These are phyloP conservation scores for Anorthoa munda DNA, from an alignment of 2,888 invertebrate genomes.

Conservation along the genomic window DNA sequence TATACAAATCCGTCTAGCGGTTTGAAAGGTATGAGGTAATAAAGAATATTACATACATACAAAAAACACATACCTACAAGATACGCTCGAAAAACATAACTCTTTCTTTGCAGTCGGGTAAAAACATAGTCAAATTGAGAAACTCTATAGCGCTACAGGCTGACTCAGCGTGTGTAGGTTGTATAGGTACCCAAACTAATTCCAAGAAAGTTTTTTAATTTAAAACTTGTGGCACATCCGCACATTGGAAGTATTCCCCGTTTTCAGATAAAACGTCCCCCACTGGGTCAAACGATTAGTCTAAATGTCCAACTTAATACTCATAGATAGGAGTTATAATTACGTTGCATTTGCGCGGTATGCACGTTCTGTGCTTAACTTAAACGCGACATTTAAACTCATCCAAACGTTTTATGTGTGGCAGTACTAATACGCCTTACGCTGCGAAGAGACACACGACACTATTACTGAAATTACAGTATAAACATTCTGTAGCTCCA, in stretches of 20 bases:
- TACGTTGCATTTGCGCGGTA: conserved; percentile 11
- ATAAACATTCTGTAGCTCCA: background rate
- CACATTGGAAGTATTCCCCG: conserved; percentile 36
- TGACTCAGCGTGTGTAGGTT: background rate
- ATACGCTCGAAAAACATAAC: no score
- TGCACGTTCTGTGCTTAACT: conserved; percentile 31
- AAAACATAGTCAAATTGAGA: no score
- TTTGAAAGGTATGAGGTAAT: no score
- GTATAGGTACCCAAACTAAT: conserved; percentile 47
- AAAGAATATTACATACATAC: no score
- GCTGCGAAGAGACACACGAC: background rate
- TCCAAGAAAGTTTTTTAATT: conserved; percentile 67
- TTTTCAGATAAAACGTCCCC: conserved; percentile 40
- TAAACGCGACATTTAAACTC: conserved; percentile 27
- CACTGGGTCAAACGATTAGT: conserved; percentile 42
- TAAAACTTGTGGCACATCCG: conserved; percentile 53
- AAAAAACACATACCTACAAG: no score
- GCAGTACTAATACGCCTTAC: background rate
- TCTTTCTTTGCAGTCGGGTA: no score
- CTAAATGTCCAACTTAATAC: conserved; percentile 37
- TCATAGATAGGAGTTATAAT: conserved; percentile 37
- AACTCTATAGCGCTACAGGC: conserved; percentile 22
- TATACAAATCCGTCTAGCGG: no score
- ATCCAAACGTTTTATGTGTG: conserved; percentile 7
- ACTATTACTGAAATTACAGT: background rate